Conservation (phyloP, 1,140 invertebrate species). For the Lysiphlebus fabarum region DNA sequence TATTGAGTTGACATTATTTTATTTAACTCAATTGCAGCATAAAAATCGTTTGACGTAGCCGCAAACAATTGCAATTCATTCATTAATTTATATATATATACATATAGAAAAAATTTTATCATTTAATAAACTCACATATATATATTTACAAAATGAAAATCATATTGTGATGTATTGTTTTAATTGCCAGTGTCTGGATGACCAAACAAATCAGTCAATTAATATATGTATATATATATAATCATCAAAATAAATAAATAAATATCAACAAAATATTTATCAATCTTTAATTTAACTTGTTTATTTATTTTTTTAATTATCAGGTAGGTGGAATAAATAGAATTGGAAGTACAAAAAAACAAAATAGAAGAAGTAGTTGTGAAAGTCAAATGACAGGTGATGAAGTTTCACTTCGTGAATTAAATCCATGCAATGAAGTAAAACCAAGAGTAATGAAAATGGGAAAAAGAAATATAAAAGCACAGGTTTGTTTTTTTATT, state of each 20-base stretch:
- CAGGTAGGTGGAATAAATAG: constrained; percentile 44
- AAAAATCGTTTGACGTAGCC: no score
- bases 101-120: no score
- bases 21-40: no score
- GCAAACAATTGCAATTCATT: no score
- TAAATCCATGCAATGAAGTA: constrained; percentile 48
- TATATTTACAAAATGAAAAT: background rate
- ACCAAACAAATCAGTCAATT: constrained; percentile 26
- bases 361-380: constrained; percentile 45
- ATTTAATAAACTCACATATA: no score
- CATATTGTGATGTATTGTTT: constrained; percentile 13
- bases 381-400: constrained; percentile 47
- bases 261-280: constrained; percentile 7
- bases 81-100: no score
- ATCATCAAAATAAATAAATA: background rate
- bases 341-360: constrained; percentile 42
- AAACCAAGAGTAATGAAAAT: constrained; percentile 70
- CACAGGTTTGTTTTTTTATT: constrained; percentile 58
- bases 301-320: constrained; percentile 10
- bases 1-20: no score
- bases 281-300: no score
- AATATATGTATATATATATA: no score
- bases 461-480: constrained; percentile 83
- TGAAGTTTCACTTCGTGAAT: constrained; percentile 45
- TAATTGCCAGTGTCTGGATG: constrained; percentile 22